Percentiles rank a stretch among this genome's conserved stretches.
phyloP scores from a whole-genome alignment of 2,797 vertebrate species.

The Cossypha heuglini region DNA sequence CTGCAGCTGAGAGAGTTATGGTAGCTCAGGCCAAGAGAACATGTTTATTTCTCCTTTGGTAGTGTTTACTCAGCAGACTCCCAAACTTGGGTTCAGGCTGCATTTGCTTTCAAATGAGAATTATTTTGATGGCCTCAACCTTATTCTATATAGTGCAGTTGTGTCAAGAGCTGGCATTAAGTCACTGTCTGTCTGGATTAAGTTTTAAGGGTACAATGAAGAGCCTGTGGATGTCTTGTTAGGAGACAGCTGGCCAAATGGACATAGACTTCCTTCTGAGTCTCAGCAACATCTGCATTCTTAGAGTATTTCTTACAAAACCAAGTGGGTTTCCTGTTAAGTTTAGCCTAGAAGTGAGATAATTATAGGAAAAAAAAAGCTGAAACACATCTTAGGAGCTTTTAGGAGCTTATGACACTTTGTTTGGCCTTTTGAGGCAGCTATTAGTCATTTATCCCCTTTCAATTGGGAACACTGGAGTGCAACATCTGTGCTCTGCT shows the following conservation, averaged over 20 bases:
- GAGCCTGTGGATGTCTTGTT: neutral
- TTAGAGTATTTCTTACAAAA: constrained; percentile 42
- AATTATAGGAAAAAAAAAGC: constrained; percentile 14
- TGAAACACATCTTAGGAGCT: constrained; percentile 27
- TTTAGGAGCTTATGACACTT: constrained; percentile 43
- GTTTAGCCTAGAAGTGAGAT: constrained; percentile 45
- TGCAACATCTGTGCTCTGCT: neutral
- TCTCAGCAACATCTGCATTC: constrained; percentile 11
- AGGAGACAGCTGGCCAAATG: constrained; percentile 15
- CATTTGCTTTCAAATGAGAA: constrained; percentile 35
- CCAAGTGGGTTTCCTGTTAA: constrained; percentile 16
- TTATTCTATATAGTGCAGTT: neutral
- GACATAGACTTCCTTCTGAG: constrained; percentile 2
- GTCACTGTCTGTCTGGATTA: constrained; percentile 42
- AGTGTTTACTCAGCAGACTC: constrained; percentile 44
- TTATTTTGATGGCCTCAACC: constrained; percentile 27
- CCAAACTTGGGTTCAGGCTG: neutral
- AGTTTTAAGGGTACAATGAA: constrained; percentile 12
- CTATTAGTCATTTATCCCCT: constrained; percentile 25
- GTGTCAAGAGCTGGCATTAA: constrained; percentile 47
- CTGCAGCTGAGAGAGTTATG: constrained; percentile 37
- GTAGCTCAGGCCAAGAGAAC: constrained; percentile 43
- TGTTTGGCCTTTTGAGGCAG: constrained; percentile 25
- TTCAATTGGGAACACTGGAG: neutral
- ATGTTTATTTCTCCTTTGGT: constrained; percentile 69